A percentile compares a stretch with the other conserved stretches of the same genome.
Conservation (phyloP, 2,888 invertebrate genomes). For the Acanthosoma haemorrhoidale region DNA sequence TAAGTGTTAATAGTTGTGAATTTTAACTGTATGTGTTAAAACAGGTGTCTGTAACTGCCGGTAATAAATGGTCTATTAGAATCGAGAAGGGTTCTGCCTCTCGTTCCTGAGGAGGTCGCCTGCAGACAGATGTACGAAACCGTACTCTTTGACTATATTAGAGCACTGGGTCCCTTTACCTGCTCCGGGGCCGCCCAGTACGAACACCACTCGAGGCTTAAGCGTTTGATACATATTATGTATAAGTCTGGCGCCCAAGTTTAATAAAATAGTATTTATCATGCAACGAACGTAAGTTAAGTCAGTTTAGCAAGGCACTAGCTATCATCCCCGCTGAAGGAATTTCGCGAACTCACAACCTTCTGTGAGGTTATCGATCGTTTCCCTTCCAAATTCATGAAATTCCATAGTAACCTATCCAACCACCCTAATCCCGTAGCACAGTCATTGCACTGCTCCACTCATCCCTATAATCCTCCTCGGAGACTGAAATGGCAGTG, state of each 20-base stretch:
- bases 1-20: no score
- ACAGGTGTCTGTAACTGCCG: no score
- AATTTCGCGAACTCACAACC: background rate
- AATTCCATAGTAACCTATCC: no score
- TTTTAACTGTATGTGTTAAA: no score
- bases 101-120: constrained; percentile 94
- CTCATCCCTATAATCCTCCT: no score
- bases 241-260: background rate
- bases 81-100: constrained; percentile 67
- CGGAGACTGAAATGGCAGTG: no score
- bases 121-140: constrained; percentile 79
- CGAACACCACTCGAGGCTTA: constrained; percentile 84
- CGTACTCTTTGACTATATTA: constrained; percentile 75
- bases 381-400: no score
- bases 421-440: no score
- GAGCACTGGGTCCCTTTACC: constrained; percentile 97
- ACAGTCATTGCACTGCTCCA: no score
- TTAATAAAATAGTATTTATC: background rate
- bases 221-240: constrained; percentile 33
- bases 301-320: no score
- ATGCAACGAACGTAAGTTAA: background rate
- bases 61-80: no score
- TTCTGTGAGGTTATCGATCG: constrained; percentile 6
- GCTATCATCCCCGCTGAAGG: background rate
- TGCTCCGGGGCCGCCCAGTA: constrained; percentile 93